phyloP scores from a whole-genome alignment of 1,140 invertebrate genomes.

The Steinernema khuongi region DNA sequence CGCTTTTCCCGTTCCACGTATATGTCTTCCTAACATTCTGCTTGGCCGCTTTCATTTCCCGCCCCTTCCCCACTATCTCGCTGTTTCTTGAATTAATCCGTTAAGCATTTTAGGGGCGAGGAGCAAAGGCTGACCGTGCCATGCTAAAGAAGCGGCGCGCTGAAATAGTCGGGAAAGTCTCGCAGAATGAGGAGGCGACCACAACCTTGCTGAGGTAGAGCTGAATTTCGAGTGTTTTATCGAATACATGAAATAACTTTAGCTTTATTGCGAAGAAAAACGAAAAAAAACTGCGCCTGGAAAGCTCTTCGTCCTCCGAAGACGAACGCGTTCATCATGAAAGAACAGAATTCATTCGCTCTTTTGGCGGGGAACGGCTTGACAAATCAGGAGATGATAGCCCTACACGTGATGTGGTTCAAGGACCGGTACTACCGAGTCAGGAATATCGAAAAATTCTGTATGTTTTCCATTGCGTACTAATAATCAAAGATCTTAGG shows the following conservation, averaged over 20 bases:
- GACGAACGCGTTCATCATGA: conserved; percentile 36
- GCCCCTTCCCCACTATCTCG: not conserved
- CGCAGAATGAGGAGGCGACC: conserved; percentile 49
- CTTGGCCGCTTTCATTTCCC: not conserved
- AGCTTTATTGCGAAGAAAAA: conserved; percentile 22
- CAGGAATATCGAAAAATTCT: conserved; percentile 46
- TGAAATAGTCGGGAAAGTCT: conserved; percentile 44
- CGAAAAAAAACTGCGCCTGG: conserved; percentile 28
- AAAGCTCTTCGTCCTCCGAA: conserved; percentile 36
- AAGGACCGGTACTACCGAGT: conserved; percentile 43
- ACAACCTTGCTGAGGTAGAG: conserved; percentile 45
- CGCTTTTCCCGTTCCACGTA: not conserved
- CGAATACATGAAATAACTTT: not conserved
- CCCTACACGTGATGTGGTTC: conserved; percentile 28
- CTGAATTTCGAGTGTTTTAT: not conserved
- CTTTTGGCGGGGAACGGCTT: conserved; percentile 42
- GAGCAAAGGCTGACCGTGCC: conserved; percentile 51
- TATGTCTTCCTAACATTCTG: too few relatives aligned
- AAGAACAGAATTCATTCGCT: conserved; percentile 52
- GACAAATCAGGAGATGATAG: conserved; percentile 8
- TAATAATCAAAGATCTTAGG: conserved; percentile 18
- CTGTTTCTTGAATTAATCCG: not conserved
- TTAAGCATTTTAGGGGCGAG: conserved; percentile 45
- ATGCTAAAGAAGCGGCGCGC: conserved; percentile 44
- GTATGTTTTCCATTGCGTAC: conserved; percentile 18